Evolutionary conservation across 2,797 vertebrate species (phyloP), one percentile per base, ranked within the genome.

Genomic region (Podarcis lilfordi): DNA sequence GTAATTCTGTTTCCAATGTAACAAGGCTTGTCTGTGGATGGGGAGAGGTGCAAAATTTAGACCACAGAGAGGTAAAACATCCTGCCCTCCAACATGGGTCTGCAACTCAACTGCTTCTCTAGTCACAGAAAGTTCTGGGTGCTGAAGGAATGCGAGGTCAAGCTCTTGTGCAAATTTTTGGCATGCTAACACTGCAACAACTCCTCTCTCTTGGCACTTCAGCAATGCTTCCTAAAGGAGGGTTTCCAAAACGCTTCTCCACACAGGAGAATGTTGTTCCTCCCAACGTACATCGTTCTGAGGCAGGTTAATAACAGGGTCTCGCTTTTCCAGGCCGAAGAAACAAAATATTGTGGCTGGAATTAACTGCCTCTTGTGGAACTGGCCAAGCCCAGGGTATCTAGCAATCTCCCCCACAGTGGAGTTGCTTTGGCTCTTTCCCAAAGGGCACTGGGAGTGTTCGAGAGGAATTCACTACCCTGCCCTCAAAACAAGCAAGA

Each of bases 341-440:
- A 82, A 93, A 84, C 78, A 1, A 85, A 55, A 32, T 45, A 83
- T 5, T 66, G 82, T 74, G n/a, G 10, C 3, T 29, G 23, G 37
- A 59, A 88, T 43, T 83, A 55, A 91, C 84, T 37, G 9, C 72
- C 89, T 7, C 59, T 86, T 35, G 81, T 69, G 80, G 50, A 86
- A 91, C 79, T 35, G 32, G 50, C 35, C 1, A 35, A 64, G 82
- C 29, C 83, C 25, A 25, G 29, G 74, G n/a, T 61, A 82, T 21
- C 55, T 25, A 88, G 82, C 32, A 71, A 25, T 43, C 50, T 55
- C 82, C 86, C 86, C 17, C 82, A 80, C 79, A 68, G 25, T 17
- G 68, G 82, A 0, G 7, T 91, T 95, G 88, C 75, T 85, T 80
- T 88, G 89, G 89, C 88, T 72, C 29, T 88, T 43, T 69, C 93